Evolutionary conservation across 2,888 invertebrate species (phyloP), one percentile per base, ranked within the genome.

Genomic region (Congeria kusceri): DNA sequence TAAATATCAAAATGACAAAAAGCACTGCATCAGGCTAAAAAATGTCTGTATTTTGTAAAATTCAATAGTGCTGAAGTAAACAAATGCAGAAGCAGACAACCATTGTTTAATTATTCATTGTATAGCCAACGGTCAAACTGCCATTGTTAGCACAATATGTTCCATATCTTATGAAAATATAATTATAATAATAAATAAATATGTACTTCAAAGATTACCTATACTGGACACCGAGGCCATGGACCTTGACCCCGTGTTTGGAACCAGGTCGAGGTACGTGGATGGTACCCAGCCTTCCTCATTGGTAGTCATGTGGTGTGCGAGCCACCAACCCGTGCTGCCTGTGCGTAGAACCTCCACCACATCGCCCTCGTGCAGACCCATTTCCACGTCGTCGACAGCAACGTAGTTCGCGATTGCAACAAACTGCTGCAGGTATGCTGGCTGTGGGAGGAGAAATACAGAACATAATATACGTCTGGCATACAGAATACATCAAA

Each of bases 301-400:
- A 47, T 89, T 86, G 23, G 90, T 89, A n/a, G 86, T 81, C 94
- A 94, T 94, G 91, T 96, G 96, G 91, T 96, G 96, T 92, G 98
- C 97, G 95, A 97, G 98, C 98, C 98, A 98, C 98, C 98, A 98
- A 87, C 98, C 98, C 87, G 97, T 97, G 94, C 97, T 97, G 92
- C 98, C 98, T 88, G 97, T 96, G 94, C 98, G 97, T 87, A 98
- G 95, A 87, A 98, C 95, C 93, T 98, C 97, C 87, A 98, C 96
- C 89, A 96, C 95, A 94, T 98, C 98, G 27, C 98, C 98, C 94
- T 98, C 98, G 77, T 96, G 95, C 95, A 98, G 96, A 84, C 97
- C 96, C 86, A 98, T 96, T 94, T 98, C 98, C 86, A 97, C 97
- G 87, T 96, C 96, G 87, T 98, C 98, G 94, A 97, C 96, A 80